A percentile compares a stretch with the other conserved stretches of the same genome.
Conservation (phyloP, 2,113 vertebrate genomes). For the Speoplatyrhinus poulsoni region DNA sequence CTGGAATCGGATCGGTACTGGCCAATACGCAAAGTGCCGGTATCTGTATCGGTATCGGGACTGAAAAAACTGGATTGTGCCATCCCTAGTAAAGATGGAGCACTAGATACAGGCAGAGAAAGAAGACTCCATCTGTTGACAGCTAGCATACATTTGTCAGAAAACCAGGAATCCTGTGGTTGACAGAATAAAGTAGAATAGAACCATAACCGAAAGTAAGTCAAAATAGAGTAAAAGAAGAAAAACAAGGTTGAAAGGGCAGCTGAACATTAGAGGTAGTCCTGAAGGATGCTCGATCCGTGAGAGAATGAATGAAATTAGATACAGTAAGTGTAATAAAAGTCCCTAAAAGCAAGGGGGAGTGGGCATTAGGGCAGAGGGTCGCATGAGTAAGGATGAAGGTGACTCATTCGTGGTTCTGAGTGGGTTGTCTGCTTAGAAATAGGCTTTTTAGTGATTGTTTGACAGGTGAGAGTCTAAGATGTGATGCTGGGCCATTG, state of each 20-base stretch:
- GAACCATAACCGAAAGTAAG: constrained; percentile 23
- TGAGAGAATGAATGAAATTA: constrained; percentile 3
- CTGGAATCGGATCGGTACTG: too few relatives aligned
- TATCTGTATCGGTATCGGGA: too few relatives aligned
- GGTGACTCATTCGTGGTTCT: constrained; percentile 61
- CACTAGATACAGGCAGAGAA: constrained; percentile 17
- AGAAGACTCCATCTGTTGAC: constrained; percentile 7
- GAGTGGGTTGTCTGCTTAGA: constrained; percentile 37
- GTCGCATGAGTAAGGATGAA: constrained; percentile 18
- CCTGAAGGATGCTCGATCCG: constrained; percentile 19
- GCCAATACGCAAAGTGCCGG: too few relatives aligned
- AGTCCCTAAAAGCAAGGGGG: neutral
- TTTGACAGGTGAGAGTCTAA: constrained; percentile 57
- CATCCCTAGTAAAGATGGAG: too few relatives aligned
- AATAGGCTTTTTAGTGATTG: constrained; percentile 51
- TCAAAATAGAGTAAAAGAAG: neutral
- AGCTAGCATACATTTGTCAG: constrained; percentile 13
- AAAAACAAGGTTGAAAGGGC: constrained; percentile 22
- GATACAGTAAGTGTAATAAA: constrained; percentile 7
- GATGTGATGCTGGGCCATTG: constrained; percentile 37
- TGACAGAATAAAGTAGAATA: constrained; percentile 30
- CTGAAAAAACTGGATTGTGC: too few relatives aligned
- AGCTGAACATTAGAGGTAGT: constrained; percentile 29
- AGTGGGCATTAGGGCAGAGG: constrained; percentile 9
- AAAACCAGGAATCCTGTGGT: constrained; percentile 15